A percentile compares a stretch with the other conserved stretches of the same genome.
These are phyloP conservation scores for Cyphomyrmex costatus DNA, from an alignment of 1,140 invertebrate genomes.

Conservation along the genomic window DNA sequence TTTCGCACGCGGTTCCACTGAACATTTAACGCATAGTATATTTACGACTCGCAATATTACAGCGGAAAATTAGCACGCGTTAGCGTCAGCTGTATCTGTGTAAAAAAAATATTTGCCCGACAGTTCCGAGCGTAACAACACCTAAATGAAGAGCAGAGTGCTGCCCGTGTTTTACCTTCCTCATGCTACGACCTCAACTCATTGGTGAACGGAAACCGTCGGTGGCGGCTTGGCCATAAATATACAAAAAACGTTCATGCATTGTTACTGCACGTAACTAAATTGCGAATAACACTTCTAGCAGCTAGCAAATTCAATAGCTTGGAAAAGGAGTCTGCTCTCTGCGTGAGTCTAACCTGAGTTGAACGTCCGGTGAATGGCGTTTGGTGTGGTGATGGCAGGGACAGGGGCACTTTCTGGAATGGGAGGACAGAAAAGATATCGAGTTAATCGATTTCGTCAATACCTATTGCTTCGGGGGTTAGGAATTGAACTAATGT, in stretches of 20 bases:
- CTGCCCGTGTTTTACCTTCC: not conserved
- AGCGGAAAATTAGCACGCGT: conserved; percentile 49
- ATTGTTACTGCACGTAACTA: conserved; percentile 48
- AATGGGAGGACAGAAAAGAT: conserved; percentile 81
- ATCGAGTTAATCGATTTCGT: conserved; percentile 80
- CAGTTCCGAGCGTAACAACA: conserved; percentile 29
- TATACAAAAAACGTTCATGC: conserved; percentile 32
- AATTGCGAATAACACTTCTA: conserved; percentile 67
- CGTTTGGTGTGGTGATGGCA: conserved; percentile 81
- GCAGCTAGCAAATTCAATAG: conserved; percentile 70
- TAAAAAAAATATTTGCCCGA: conserved; percentile 28
- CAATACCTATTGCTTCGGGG: conserved; percentile 70
- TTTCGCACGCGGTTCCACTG: not conserved
- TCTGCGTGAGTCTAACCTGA: conserved; percentile 84
- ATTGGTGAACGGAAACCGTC: conserved; percentile 37
- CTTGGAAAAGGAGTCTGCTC: conserved; percentile 77
- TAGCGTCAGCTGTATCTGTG: conserved; percentile 46
- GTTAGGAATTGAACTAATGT: conserved; percentile 63
- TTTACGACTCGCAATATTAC: conserved; percentile 42
- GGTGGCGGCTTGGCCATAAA: not conserved
- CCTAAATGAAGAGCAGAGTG: conserved; percentile 15
- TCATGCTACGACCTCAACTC: conserved; percentile 39
- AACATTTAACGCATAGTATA: conserved; percentile 19
- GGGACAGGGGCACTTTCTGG: conserved; percentile 83
- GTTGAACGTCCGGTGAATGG: conserved; percentile 82